Evolutionary conservation across 1,140 invertebrate genomes (phyloP), one percentile per base, ranked within the genome.

Genomic region (Tetragonula clypearis): DNA sequence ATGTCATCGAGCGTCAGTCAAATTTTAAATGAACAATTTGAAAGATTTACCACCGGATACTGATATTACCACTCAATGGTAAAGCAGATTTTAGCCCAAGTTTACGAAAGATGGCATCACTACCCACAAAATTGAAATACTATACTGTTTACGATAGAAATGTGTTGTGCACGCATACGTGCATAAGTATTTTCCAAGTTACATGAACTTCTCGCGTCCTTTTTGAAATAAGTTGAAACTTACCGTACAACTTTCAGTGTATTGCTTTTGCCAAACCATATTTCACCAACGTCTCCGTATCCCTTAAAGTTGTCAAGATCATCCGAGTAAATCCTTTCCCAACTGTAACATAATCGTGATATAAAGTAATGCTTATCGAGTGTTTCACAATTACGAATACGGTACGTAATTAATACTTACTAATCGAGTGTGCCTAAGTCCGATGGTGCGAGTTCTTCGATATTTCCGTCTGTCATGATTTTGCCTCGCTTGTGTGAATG

Each of bases 191-290:
- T 62, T 77, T 65, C 17, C 35, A 58, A 2, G 74, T 62, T 84
- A 60, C n/a, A 65, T 56, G 9, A 21, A 55, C 26, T 60, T 79
- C 56, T 65, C 26, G 19, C 2, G 35, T 23, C 69, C 30, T 74
- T 6, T 41, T 19, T 12, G n/a, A n/a, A 80, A 53, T 69, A 30
- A 49, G 41, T 49, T 49, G n/a, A 49, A 49, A 62, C 88, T 94
- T 95, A 99, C 91, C 96, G 95, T 1, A 98, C 95, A 30, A 98
- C 95, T 88, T 97, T 96, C 66, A 96, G 94, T 62, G 97, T 96
- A 84, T 97, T 97, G 77, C 97, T 97, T 93, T 98, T 97, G 17
- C 98, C 98, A 93, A 99, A 99, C 98, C 98, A 99, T 65, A 99
- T 96, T 93, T 99, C 98, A 12, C 98, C 98, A 21, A 97, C 96